A percentile compares a stretch with the other conserved stretches of the same genome.
Evolutionary conservation across 2,113 vertebrate species (phyloP).

Genomic region (Regulus satrapa): DNA sequence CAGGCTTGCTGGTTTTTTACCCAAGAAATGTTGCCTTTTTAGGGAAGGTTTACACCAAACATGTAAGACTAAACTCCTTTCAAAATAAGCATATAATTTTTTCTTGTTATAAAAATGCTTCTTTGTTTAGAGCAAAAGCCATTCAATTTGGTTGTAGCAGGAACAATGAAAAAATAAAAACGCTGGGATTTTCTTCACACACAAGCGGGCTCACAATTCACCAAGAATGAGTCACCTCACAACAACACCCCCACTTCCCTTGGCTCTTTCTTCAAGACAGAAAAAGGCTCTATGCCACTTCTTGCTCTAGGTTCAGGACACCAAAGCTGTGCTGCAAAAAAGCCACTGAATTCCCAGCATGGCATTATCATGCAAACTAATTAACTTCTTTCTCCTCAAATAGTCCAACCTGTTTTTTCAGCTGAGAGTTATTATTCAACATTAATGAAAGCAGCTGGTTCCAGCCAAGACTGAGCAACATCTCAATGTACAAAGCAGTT

Average conservation of each 20-base stretch:
- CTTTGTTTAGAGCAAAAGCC: neutral
- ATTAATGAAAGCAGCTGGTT: neutral
- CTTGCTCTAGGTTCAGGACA: neutral
- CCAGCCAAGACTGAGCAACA: neutral
- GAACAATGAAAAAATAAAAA: neutral
- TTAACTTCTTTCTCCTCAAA: neutral
- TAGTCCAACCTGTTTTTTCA: neutral
- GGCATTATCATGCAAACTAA: neutral
- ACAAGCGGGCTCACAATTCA: neutral
- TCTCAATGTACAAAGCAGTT: neutral
- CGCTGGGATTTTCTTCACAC: neutral
- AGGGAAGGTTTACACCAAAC: neutral
- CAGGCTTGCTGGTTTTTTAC: neutral
- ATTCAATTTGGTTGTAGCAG: neutral
- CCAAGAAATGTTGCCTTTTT: neutral
- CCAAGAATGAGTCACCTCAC: neutral
- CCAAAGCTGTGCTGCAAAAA: neutral
- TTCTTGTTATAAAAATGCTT: neutral
- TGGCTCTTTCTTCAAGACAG: neutral
- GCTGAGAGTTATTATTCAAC: neutral
- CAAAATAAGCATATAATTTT: neutral
- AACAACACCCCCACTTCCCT: rapidly evolving
- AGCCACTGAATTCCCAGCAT: neutral
- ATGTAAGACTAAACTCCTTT: neutral
- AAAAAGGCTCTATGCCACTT: neutral